Base-by-base conservation (phyloP, 2,888 invertebrate species). In the Griposia aprilina region DNA sequence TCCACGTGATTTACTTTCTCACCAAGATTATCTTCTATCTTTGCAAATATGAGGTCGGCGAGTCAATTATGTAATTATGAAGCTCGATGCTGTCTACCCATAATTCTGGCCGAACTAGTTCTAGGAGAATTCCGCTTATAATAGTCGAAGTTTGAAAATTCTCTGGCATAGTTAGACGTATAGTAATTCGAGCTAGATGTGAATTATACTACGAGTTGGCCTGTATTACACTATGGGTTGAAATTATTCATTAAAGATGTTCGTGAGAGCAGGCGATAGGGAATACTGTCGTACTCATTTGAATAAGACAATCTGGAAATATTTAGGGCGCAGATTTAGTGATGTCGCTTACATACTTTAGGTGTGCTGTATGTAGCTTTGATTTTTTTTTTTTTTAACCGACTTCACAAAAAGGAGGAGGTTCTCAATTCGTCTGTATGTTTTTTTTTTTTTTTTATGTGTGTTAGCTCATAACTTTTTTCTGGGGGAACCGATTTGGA, bases 31-130 rank as follows among this genome's bases (percentile, higher is more conserved):
- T 78, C 63, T 67, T 71, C 45, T 50, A 73, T 78, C 60, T 78
- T 30, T 57, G 59, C 63, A 72, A 81, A 80, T 76, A 67, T 60
- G 66, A 80, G 73, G 62, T 68, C 65, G 55, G 62, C 59, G 11
- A 87, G 82, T 85, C 89, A 85, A 87, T 87, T 89, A 87, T 67
- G 80, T 87, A 72, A 87, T 87, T 82, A 89, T 85, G 85, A 87
- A 87, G 69, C 65, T 67, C 26, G 17, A 67, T 77, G 77, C 79
- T 74, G 79, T 79, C 76, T 79, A 52, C 48, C 74, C 85, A 76
- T 87, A 84, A 87, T 89, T 81, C 87, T 82, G 74, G 76, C 63
- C 48, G 48, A 89, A 87, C 77, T 85, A 85, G 80, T 84, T 85
- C 79, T 15, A 41, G 60, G n/a, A 59, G 63, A 84, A 78, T 89